A percentile compares a stretch with the other conserved stretches of the same genome.
Conservation (phyloP, 2,113 vertebrate genomes). For the Phyllostomus hastatus region DNA sequence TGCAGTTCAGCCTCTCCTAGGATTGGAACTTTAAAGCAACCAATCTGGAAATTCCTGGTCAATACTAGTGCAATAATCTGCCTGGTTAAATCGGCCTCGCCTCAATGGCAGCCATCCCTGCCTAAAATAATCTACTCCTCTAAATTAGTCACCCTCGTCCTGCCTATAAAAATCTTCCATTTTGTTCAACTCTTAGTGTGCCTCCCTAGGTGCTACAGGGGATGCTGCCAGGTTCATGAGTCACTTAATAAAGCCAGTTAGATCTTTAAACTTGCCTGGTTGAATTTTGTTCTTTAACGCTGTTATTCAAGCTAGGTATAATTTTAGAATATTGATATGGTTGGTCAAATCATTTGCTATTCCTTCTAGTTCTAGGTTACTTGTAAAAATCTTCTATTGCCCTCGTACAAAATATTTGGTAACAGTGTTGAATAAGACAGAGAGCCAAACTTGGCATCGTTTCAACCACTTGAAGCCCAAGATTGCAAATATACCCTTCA, state of each 20-base stretch:
- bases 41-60: neutral
- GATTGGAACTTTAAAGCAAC: neutral
- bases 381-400: neutral
- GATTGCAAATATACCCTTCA: neutral
- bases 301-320: neutral
- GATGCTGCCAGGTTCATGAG: neutral
- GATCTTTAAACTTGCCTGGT: neutral
- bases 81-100: neutral
- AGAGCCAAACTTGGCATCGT: neutral
- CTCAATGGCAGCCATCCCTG: neutral
- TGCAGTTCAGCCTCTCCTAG: neutral
- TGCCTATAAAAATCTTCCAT: neutral
- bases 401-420: neutral
- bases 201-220: neutral
- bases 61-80: neutral
- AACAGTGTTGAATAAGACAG: neutral
- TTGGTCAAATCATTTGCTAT: neutral
- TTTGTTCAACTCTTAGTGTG: neutral
- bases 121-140: neutral
- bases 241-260: neutral
- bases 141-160: neutral
- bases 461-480: neutral
- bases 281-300: neutral
- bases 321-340: neutral
- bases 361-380: neutral